A percentile compares a stretch with the other conserved stretches of the same genome.
These are phyloP conservation scores for Smittia sp. DNA, from an alignment of 2,888 invertebrate species.

Conservation along the genomic window DNA sequence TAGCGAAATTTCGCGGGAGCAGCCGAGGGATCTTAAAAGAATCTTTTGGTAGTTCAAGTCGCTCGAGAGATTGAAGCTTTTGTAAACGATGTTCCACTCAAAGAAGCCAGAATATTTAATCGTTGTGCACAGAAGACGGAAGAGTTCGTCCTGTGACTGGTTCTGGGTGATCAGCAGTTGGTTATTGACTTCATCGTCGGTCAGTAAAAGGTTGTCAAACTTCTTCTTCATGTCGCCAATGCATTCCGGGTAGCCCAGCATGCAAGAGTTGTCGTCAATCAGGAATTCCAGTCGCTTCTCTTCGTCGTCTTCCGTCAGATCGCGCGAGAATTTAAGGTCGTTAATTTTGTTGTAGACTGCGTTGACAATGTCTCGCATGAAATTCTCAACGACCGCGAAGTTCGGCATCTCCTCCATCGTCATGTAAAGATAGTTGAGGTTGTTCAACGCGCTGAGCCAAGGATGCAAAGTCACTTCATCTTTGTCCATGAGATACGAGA, in stretches of 20 bases:
- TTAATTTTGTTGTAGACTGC: conserved; percentile 39
- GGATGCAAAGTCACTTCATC: conserved; percentile 36
- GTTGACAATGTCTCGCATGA: conserved; percentile 34
- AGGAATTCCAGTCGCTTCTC: conserved; percentile 35
- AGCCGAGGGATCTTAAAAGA: conserved; percentile 28
- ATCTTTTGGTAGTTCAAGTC: conserved; percentile 33
- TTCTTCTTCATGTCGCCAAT: conserved; percentile 37
- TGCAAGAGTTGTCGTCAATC: conserved; percentile 35
- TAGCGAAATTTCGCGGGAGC: conserved; percentile 17
- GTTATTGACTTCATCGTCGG: conserved; percentile 37
- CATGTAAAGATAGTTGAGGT: conserved; percentile 24
- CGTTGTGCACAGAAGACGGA: conserved; percentile 37
- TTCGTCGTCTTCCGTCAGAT: conserved; percentile 36
- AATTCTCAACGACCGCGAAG: conserved; percentile 30
- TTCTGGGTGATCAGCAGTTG: conserved; percentile 26
- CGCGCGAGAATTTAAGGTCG: conserved; percentile 12
- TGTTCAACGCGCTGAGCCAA: conserved; percentile 35
- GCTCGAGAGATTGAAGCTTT: conserved; percentile 35
- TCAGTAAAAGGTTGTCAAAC: conserved; percentile 32
- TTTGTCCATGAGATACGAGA: conserved; percentile 25
- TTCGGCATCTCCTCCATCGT: conserved; percentile 35
- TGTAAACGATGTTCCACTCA: conserved; percentile 40
- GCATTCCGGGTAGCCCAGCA: conserved; percentile 31
- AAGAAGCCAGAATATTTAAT: conserved; percentile 40
- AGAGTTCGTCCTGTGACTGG: conserved; percentile 41